Conservation (phyloP, 2,888 invertebrate species). For the Boloria selene region DNA sequence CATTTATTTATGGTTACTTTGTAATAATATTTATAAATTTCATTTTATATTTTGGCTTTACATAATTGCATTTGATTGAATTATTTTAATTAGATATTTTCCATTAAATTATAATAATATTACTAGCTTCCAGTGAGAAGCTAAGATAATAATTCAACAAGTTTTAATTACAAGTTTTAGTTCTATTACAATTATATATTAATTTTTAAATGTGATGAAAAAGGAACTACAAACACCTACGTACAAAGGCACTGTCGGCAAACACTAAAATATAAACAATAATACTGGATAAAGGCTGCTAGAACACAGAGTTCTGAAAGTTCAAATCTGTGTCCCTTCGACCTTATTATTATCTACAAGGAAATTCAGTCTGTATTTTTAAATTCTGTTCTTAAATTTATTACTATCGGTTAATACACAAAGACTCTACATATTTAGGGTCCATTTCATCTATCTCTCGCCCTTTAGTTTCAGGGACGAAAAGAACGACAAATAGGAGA, state of each 20-base stretch:
- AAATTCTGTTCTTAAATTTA: slow-evolving; percentile 35
- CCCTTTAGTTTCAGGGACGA: slow-evolving; percentile 95
- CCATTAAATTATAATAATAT: background rate
- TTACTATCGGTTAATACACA: slow-evolving; percentile 80
- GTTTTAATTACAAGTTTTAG: too few relatives aligned
- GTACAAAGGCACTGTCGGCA: slow-evolving; percentile 38
- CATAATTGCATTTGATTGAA: slow-evolving; percentile 7
- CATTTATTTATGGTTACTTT: background rate
- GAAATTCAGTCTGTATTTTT: slow-evolving; percentile 45
- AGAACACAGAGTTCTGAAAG: slow-evolving; percentile 19
- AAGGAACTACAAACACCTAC: slow-evolving; percentile 32
- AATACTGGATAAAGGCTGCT: slow-evolving; percentile 46
- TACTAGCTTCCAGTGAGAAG: too few relatives aligned
- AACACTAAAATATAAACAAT: slow-evolving; percentile 40
- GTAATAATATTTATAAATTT: slow-evolving; percentile 5
- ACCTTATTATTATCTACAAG: slow-evolving; percentile 37
- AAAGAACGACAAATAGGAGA: slow-evolving; percentile 90
- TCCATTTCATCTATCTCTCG: slow-evolving; percentile 94
- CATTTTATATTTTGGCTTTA: slow-evolving; percentile 17
- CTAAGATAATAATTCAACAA: too few relatives aligned
- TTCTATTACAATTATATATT: slow-evolving; percentile 16
- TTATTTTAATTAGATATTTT: background rate
- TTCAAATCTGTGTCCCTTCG: slow-evolving; percentile 22
- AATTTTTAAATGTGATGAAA: slow-evolving; percentile 33
- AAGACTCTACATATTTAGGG: slow-evolving; percentile 83